Base-by-base conservation (phyloP, 2,888 invertebrate species). In the Prenolepis imparis region DNA sequence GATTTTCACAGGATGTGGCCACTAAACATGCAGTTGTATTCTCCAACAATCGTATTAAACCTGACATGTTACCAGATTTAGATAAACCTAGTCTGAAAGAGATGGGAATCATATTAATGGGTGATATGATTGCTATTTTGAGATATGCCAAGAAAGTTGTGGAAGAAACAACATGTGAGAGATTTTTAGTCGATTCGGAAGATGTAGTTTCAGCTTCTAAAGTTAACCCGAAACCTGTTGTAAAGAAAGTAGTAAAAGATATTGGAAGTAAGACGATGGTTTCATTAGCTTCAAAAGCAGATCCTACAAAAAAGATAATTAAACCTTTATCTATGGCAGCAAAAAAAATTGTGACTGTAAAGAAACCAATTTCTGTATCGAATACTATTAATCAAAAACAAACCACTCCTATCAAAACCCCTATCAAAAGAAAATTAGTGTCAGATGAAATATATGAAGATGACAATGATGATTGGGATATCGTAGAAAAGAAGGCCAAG, bases 11-110 rank as follows among this genome's bases (percentile, higher is more conserved):
- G 0, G 97, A 97, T 67, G 97, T 97, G 72, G 97, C 97, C 0
- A 97, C 97, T 0, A 97, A 97, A 83, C 98, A 98, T 95, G 98
- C 98, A 0, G 96, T 98, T 32, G 97, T 97, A 9, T 98, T 98
- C 93, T 96, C 97, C 0, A 98, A 98, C 92, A 98, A 98, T 94
- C 96, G 98, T 41, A 98, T 98, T 84, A 97, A 97, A 92, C 96
- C 96, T 88, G 97, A 98, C 90, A 98, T 98, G 98, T 94, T 98
- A 75, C 95, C 97, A 86, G 98, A 98, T 90, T 95, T 98, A 18
- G 98, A 97, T 90, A 98, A 98, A 91, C 98, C 98, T 89, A 98
- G 98, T 92, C 95, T 98, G 1, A 96, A 97, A 80, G 98, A 98
- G 90, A 98, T 98, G 98, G 98, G 98, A 0, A 98, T 98, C 44